Base-by-base conservation (phyloP, 1,140 invertebrate genomes). In the Brachionus koreanus region DNA sequence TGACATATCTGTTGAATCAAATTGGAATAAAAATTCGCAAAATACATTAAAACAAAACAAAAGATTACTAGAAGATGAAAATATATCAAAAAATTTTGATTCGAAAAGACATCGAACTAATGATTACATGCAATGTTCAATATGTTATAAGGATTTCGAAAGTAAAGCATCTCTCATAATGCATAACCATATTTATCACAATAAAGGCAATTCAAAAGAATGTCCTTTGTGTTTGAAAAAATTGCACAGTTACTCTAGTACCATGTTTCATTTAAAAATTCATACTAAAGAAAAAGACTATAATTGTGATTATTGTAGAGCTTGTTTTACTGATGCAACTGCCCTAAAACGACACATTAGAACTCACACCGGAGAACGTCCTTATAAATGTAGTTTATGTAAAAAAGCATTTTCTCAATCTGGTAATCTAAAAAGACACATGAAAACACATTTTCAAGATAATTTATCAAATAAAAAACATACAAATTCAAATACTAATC, bases 331-430 rank as follows among this genome's bases (percentile, higher is more conserved):
- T 85, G 98, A 96, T 91, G 93, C 97, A 89, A 97, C 95, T 84
- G 96, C 96, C 75, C 91, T 98, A 85, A 95, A 98, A 90, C 98
- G 98, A 87, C 88, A 89, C 83, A 86, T 88, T 72, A 84, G 88
- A 35, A 89, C 88, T 25, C 88, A 89, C 83, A 89, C 88, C 0
- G 88, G 88, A 2, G 97, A 99, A 87, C 99, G 99, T 87, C 97
- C 97, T 0, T 97, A 97, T 89, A 93, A 93, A 35, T 99, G 98
- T 89, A 96, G 99, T 87, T 92, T 95, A 19, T 99, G 98, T 89
- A 96, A 96, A 0, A 90, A 97, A 2, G 84, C 87, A 12, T 89
- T 89, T 84, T 19, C 49, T 0, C 76, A 79, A 37, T 39, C 35
- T 23, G 76, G 49, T 16, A 79, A 65, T 35, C n/a, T 79, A 2